These are phyloP conservation scores for Perodicticus potto DNA, from an alignment of 2,797 vertebrate species.

Conservation along the genomic window DNA sequence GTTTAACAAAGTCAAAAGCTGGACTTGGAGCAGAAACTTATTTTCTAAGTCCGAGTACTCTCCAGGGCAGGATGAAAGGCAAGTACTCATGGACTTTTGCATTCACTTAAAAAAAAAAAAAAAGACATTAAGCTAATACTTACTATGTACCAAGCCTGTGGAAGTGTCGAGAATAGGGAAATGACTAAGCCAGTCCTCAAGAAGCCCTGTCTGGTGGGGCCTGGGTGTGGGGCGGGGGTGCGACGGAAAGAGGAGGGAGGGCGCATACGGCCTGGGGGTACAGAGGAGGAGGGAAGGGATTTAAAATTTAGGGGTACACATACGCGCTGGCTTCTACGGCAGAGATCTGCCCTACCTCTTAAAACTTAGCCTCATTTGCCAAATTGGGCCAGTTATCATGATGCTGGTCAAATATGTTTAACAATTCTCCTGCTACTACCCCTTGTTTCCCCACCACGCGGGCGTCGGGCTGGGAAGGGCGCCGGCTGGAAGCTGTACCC, in stretches of 20 bases:
- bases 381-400: background rate
- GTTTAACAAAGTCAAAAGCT: background rate
- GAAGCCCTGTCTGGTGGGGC: background rate
- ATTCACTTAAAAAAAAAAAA: background rate
- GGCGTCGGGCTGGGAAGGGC: background rate
- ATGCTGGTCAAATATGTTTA: background rate
- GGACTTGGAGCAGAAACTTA: background rate
- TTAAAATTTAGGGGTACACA: background rate
- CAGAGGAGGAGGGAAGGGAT: background rate
- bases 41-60: background rate
- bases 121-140: background rate
- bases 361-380: background rate
- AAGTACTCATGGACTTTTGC: background rate
- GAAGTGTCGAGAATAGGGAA: background rate
- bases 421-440: background rate
- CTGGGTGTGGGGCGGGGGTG: background rate
- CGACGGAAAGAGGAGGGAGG: too few species aligned
- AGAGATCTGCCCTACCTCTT: constrained; percentile 5
- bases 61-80: background rate
- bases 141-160: background rate
- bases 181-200: background rate
- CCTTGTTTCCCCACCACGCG: background rate
- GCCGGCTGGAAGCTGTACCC: constrained; percentile 66
- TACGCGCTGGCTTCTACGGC: background rate
- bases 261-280: background rate